A percentile compares a stretch with the other conserved stretches of the same genome.
Conservation (phyloP, 2,888 invertebrate species). For the Kryphioiulus occultus region DNA sequence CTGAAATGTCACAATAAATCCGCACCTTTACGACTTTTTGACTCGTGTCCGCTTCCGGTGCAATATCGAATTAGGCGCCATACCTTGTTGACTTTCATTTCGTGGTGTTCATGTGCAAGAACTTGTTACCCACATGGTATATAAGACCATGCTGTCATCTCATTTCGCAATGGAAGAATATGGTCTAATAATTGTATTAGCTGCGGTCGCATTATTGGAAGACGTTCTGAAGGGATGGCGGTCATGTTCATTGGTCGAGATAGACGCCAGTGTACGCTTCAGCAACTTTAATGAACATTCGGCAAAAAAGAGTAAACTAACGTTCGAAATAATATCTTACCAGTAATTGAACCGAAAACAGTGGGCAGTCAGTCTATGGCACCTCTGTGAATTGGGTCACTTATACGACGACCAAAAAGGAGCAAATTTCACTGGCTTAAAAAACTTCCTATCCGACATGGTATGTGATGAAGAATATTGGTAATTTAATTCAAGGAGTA, state of each 20-base stretch:
- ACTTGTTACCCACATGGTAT: not conserved
- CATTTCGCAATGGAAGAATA: not conserved
- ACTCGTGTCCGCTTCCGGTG: not conserved
- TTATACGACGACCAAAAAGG: not conserved
- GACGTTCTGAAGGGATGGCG: not conserved
- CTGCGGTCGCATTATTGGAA: constrained; percentile 23
- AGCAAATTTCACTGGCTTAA: not conserved
- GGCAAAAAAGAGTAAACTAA: not conserved
- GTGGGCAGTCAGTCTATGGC: not conserved
- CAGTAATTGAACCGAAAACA: constrained; percentile 23
- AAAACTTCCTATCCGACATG: not conserved
- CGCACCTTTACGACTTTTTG: not conserved
- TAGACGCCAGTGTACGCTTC: not conserved
- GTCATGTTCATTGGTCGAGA: constrained; percentile 14
- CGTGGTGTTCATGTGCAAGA: not conserved
- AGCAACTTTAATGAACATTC: not conserved
- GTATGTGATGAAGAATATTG: too few species aligned
- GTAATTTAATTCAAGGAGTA: too few species aligned
- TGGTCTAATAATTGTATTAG: not conserved
- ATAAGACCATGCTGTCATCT: not conserved
- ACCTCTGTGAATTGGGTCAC: not conserved
- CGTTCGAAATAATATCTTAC: not conserved
- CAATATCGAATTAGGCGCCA: not conserved
- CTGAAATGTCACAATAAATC: not conserved
- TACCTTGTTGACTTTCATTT: not conserved